phyloP scores from a whole-genome alignment of 2,888 invertebrate species.

The Ectemnius lituratus region DNA sequence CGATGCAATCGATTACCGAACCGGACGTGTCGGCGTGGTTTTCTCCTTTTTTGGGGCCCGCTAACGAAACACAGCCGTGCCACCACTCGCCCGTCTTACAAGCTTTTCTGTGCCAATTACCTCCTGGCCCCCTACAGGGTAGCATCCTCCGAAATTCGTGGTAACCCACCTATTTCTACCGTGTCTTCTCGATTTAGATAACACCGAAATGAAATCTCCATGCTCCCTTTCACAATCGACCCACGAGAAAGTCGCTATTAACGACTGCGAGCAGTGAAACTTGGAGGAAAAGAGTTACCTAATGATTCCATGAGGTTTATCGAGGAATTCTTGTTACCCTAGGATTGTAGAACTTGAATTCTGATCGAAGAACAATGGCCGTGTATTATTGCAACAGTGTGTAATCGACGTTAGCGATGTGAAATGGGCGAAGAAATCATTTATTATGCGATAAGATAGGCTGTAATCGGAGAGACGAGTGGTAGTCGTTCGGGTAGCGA shows the following conservation, averaged over 20 bases:
- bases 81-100: constrained; percentile 6
- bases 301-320: constrained; percentile 21
- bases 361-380: no score
- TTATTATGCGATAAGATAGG: constrained; percentile 28
- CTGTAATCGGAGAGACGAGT: constrained; percentile 14
- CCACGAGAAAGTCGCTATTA: constrained; percentile 49
- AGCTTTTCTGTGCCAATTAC: background rate
- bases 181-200: no score
- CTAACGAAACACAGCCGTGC: background rate
- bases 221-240: constrained; percentile 37
- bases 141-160: background rate
- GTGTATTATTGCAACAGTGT: background rate
- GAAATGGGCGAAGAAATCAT: background rate
- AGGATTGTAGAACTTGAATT: no score
- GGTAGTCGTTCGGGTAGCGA: constrained; percentile 22
- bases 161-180: no score
- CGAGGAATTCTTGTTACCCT: background rate
- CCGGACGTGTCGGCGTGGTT: constrained; percentile 41
- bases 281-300: constrained; percentile 34
- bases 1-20: constrained; percentile 64
- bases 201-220: background rate
- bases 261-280: constrained; percentile 33
- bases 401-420: background rate
- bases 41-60: constrained; percentile 44
- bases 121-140: background rate